phyloP scores from a whole-genome alignment of 1,140 invertebrate species.

The Paramacrobiotus metropolitanus region DNA sequence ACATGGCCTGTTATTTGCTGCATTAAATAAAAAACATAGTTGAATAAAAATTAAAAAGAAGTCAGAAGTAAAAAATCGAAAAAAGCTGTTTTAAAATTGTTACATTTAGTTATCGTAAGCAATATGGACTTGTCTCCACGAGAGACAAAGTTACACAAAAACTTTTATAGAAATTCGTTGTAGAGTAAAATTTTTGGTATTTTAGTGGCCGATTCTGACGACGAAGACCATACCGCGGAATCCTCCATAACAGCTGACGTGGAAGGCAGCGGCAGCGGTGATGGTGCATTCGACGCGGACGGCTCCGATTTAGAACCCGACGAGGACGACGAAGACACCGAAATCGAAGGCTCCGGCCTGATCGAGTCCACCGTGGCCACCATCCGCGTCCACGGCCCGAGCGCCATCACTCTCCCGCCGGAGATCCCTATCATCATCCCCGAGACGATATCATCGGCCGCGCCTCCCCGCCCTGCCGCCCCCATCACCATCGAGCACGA shows the following conservation, averaged over 20 bases:
- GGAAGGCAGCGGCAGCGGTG: neutral
- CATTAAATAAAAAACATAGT: neutral
- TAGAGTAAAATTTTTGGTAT: neutral
- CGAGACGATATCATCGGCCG: too few relatives aligned
- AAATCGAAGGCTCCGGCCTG: neutral
- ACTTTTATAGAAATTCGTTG: neutral
- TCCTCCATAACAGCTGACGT: neutral
- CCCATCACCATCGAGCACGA: neutral
- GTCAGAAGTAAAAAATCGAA: neutral
- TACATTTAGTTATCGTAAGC: neutral
- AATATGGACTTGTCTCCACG: neutral
- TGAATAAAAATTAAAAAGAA: neutral
- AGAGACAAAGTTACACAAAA: neutral
- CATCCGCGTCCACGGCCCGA: neutral
- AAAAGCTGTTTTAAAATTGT: neutral
- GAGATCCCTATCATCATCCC: too few relatives aligned
- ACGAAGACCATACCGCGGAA: neutral
- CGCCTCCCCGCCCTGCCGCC: neutral
- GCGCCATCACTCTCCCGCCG: too few relatives aligned
- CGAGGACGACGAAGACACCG: too few relatives aligned
- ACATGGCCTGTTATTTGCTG: neutral
- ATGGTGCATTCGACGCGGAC: neutral
- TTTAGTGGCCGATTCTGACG: neutral
- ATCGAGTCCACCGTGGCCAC: neutral
- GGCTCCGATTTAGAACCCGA: too few relatives aligned